Base-by-base conservation (phyloP, 1,140 invertebrate species). In the Drosophila tani region DNA sequence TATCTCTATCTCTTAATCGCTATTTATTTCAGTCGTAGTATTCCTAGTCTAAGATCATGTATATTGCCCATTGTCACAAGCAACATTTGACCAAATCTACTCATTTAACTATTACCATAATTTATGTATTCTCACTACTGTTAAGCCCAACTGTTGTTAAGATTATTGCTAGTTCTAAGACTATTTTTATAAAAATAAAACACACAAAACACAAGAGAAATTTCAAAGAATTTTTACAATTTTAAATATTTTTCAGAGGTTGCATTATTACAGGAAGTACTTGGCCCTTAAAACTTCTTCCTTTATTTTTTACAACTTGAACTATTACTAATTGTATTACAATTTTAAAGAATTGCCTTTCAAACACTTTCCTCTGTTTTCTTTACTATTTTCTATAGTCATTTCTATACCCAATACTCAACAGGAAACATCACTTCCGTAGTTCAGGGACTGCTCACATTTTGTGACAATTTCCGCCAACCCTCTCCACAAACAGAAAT, bases 61-160 rank as follows among this genome's bases (percentile, higher is more conserved):
- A 90, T 29, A 90, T 90, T 88, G 62, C 47, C 15, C 67, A 67
- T 67, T 51, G 62, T 73, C 70, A 75, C 84, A 88, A 62, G 85
- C 83, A 86, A 85, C 85, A 90, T 76, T 71, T 82, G 65, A 90
- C 85, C 85, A 90, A 90, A 90, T 79, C 46, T 60, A 71, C 63
- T 62, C 58, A 76, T 77, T 87, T 87, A 87, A 57, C 27, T 76
- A 27, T 45, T 76, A 53, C 9, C 43, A 12, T 70, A 56, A 51
- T 64, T 75, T 73, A 79, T 68, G 19, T 68, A 73, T 46, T 76
- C 68, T 70, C 38, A 75, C 15, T 71, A 69, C 1, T 63, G n/a
- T 71, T 81, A 81, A 59, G 55, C 14, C n/a, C 11, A 64, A 64
- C 56, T 83, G 55, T 74, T 71, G 53, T 82, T 91, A 90, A 75